These are phyloP conservation scores for Anadara kagoshimensis DNA, from an alignment of 1,140 invertebrate genomes.

Conservation along the genomic window DNA sequence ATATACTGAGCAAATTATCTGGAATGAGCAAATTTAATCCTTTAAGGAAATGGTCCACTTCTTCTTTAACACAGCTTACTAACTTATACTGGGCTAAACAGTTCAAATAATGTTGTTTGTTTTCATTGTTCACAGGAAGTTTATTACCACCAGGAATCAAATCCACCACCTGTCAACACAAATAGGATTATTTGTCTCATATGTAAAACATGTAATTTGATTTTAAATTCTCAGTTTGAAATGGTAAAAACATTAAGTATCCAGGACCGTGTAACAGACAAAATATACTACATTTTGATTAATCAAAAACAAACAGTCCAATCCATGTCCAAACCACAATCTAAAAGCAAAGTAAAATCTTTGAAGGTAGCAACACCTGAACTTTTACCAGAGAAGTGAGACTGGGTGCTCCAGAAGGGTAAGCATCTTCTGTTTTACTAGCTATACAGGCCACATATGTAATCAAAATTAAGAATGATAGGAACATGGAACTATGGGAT, in stretches of 20 bases:
- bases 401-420: too few relatives aligned
- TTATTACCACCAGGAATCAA: slow-evolving; percentile 84
- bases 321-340: too few relatives aligned
- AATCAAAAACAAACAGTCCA: too few relatives aligned
- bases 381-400: too few relatives aligned
- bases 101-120: slow-evolving; percentile 90
- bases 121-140: slow-evolving; percentile 83
- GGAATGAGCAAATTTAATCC: slow-evolving; percentile 93
- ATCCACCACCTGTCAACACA: slow-evolving; percentile 77
- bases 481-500: too few relatives aligned
- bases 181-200: background rate
- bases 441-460: too few relatives aligned
- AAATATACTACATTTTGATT: too few relatives aligned
- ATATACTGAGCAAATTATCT: slow-evolving; percentile 93
- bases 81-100: slow-evolving; percentile 91
- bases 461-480: too few relatives aligned
- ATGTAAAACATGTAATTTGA: background rate
- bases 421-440: too few relatives aligned
- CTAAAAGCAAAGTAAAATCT: too few relatives aligned
- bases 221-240: too few relatives aligned
- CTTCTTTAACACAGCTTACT: slow-evolving; percentile 85
- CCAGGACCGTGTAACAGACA: background rate
- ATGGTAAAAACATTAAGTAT: background rate
- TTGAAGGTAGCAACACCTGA: too few relatives aligned
- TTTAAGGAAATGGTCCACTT: slow-evolving; percentile 91